phyloP scores from a whole-genome alignment of 1,140 invertebrate genomes.

The Hyposmocoma kahamanoa region DNA sequence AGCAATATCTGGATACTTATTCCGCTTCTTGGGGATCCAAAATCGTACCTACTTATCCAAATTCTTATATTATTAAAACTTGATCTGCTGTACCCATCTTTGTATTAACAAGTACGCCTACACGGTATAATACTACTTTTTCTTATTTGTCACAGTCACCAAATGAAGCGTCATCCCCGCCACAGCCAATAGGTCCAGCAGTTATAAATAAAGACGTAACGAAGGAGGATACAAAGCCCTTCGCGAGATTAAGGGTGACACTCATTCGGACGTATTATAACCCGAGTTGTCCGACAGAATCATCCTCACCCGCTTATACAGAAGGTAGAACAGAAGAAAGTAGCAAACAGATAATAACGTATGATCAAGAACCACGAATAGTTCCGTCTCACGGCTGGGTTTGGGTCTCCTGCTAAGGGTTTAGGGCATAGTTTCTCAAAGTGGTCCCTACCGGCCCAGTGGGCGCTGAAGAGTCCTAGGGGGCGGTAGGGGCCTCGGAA shows the following conservation, averaged over 20 bases:
- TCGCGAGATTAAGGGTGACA: constrained; percentile 44
- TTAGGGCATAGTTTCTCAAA: too few relatives aligned
- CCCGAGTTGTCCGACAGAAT: constrained; percentile 31
- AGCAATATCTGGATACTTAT: background rate
- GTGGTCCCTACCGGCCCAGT: too few relatives aligned
- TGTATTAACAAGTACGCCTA: background rate
- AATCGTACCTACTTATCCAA: background rate
- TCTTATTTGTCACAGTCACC: constrained; percentile 34
- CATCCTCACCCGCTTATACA: too few relatives aligned
- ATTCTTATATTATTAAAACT: background rate
- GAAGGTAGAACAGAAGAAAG: too few relatives aligned
- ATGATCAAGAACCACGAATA: too few relatives aligned
- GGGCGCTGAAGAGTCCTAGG: too few relatives aligned
- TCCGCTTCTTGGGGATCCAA: background rate
- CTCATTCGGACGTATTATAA: constrained; percentile 47
- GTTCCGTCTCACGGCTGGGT: too few relatives aligned
- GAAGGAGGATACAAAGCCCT: constrained; percentile 42
- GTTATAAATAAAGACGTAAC: constrained; percentile 28
- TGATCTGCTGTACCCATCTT: background rate
- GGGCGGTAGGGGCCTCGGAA: too few relatives aligned
- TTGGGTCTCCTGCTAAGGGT: too few relatives aligned
- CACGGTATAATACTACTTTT: background rate
- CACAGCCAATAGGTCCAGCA: constrained; percentile 39
- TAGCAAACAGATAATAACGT: too few relatives aligned
- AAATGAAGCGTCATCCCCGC: constrained; percentile 55